These are phyloP conservation scores for Yoshiicerus persimilis DNA, from an alignment of 1,140 invertebrate genomes.

Conservation along the genomic window DNA sequence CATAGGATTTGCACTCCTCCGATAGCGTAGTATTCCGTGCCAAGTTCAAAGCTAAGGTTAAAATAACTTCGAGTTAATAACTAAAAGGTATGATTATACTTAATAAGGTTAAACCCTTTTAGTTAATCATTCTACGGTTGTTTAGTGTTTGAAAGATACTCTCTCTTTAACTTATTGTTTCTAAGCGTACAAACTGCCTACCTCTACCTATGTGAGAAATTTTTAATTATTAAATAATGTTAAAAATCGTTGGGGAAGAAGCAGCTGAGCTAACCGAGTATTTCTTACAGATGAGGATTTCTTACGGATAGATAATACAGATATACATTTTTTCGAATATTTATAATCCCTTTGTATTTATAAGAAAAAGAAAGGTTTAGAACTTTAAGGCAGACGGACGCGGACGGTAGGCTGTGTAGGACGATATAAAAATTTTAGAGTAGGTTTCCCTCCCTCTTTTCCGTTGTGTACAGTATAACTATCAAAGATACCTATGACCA, in stretches of 20 bases:
- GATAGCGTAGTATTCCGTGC: neutral
- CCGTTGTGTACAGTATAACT: neutral
- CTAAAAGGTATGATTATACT: neutral
- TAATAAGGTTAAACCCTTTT: neutral
- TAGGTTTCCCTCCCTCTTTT: neutral
- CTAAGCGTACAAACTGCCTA: no score
- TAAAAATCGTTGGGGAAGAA: neutral
- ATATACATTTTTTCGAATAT: no score
- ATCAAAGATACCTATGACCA: neutral
- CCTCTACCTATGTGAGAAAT: neutral
- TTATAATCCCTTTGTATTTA: neutral
- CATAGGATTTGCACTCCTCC: neutral
- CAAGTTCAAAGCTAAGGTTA: neutral
- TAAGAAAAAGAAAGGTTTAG: neutral
- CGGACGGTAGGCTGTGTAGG: neutral
- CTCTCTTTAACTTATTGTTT: neutral
- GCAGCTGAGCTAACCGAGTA: no score
- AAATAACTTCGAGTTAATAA: neutral
- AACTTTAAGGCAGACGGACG: neutral
- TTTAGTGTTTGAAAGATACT: neutral
- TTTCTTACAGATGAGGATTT: no score
- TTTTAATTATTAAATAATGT: neutral
- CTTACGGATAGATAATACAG: no score
- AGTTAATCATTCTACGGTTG: neutral
- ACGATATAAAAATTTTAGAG: neutral